A percentile compares a stretch with the other conserved stretches of the same genome.
phyloP scores from a whole-genome alignment of 2,113 vertebrate species.

The Poeciliopsis retropinna region DNA sequence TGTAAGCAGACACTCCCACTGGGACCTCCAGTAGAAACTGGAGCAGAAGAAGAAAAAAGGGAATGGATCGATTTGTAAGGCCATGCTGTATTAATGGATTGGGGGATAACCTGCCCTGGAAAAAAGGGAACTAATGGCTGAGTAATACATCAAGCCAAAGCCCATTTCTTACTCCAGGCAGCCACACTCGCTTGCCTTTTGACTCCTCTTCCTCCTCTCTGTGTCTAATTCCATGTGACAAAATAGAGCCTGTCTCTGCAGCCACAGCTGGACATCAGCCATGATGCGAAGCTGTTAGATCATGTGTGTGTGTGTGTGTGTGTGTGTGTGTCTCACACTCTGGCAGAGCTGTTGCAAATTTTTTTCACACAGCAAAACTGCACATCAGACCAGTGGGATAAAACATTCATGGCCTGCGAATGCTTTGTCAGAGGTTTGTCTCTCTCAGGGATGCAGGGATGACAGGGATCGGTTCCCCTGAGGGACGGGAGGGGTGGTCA shows the following conservation, averaged over 20 bases:
- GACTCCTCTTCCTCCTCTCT: constrained; percentile 15
- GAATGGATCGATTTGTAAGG: constrained; percentile 68
- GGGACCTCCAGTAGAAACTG: constrained; percentile 54
- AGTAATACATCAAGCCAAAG: constrained; percentile 44
- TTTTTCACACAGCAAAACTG: not conserved
- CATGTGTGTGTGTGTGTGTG: not conserved
- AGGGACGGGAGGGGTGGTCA: constrained; percentile 28
- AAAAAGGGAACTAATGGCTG: constrained; percentile 50
- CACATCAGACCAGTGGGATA: not conserved
- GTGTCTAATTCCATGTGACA: constrained; percentile 40
- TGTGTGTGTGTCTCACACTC: not conserved
- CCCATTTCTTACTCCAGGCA: not conserved
- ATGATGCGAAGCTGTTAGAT: constrained; percentile 20
- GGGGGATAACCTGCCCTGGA: constrained; percentile 48
- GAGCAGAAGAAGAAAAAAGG: constrained; percentile 51
- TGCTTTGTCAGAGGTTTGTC: constrained; percentile 7
- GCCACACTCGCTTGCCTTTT: constrained; percentile 12
- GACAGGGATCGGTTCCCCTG: constrained; percentile 31
- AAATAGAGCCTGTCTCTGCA: constrained; percentile 48
- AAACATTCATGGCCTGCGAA: not conserved
- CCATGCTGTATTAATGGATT: constrained; percentile 47
- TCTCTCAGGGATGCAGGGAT: not conserved
- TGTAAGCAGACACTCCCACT: constrained; percentile 73
- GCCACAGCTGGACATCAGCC: constrained; percentile 3
- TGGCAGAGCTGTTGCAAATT: not conserved